Base-by-base conservation (phyloP, 2,888 invertebrate genomes). In the Odontothrips loti region DNA sequence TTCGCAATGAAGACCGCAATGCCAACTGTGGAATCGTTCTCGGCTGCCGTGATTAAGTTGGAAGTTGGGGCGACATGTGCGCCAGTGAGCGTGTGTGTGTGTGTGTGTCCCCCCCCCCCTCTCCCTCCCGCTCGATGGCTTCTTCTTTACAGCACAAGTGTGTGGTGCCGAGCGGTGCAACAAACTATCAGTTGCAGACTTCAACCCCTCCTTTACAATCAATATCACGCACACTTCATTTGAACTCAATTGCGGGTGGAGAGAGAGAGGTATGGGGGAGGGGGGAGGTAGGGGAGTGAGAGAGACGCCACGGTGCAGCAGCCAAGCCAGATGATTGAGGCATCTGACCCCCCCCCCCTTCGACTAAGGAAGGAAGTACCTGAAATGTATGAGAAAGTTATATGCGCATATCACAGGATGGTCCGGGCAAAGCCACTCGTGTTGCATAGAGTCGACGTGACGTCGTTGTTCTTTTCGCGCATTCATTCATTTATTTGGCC, bases 1-100 rank as follows among this genome's bases (percentile, higher is more conserved):
- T 75, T 75, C 68, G 68, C 68, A 23, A 75, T 75, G 68, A 75
- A 75, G 68, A 75, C 68, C 68, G 68, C 68, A 75, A 75, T 27
- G 68, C 68, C 68, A 75, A 75, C 68, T 75, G 68, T 8, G 68
- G 68, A 75, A 11, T 75, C 27, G 27, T 10, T 27, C 68, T 8
- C 27, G 4, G 68, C 68, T 27, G 34, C 27, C 68, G 68, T 27
- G 68, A 75, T 75, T 75, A 23, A 75, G 68, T 75, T 75, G 68
- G 68, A 75, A 75, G 10, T 43, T 43, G 34, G 34, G 23, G n/a
- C 68, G 23, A 27, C 68, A 27, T 75, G 68, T 75, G 68, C 27
- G 68, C 23, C 9, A 1, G 68, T 23, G 68, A n/a, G 27, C 23
- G 1, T 68, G n/a, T 23, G 68, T 23, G 68, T 68, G 68, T 68